Percentiles rank a stretch among this genome's conserved stretches.
Conservation (phyloP, 2,888 invertebrate genomes). For the Cephus nigrinus region DNA sequence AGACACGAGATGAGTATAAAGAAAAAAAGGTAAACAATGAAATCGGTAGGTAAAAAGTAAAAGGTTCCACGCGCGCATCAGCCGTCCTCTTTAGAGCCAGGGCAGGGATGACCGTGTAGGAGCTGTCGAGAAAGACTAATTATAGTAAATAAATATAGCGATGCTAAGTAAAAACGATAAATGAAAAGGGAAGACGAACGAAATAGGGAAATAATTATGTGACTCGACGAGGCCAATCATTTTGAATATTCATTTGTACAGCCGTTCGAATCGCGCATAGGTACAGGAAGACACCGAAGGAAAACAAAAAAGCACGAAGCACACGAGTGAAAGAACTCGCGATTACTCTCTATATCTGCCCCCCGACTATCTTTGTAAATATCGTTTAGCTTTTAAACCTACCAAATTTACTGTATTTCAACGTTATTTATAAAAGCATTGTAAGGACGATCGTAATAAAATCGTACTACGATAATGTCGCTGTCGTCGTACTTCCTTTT, state of each 20-base stretch:
- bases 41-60: not conserved
- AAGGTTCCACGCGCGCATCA: not conserved
- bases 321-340: not conserved
- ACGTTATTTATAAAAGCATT: conserved; percentile 38
- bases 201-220: not conserved
- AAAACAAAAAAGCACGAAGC: not conserved
- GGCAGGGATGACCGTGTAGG: not conserved
- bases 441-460: conserved; percentile 5
- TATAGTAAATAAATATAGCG: not conserved
- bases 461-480: conserved; percentile 3
- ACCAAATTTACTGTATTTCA: conserved; percentile 44
- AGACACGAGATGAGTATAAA: not conserved
- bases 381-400: conserved; percentile 37
- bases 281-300: not conserved
- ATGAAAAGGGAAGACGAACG: not conserved
- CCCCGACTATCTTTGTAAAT: conserved; percentile 34
- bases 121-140: not conserved
- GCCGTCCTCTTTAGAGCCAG: not conserved
- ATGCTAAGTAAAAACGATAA: not conserved
- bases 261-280: not conserved
- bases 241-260: not conserved
- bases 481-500: not conserved
- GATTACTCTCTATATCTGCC: conserved; percentile 10
- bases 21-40: not conserved
- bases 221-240: not conserved